Evolutionary conservation across 2,797 vertebrate genomes (phyloP), one percentile per base, ranked within the genome.

Genomic region (Ibycter americanus): DNA sequence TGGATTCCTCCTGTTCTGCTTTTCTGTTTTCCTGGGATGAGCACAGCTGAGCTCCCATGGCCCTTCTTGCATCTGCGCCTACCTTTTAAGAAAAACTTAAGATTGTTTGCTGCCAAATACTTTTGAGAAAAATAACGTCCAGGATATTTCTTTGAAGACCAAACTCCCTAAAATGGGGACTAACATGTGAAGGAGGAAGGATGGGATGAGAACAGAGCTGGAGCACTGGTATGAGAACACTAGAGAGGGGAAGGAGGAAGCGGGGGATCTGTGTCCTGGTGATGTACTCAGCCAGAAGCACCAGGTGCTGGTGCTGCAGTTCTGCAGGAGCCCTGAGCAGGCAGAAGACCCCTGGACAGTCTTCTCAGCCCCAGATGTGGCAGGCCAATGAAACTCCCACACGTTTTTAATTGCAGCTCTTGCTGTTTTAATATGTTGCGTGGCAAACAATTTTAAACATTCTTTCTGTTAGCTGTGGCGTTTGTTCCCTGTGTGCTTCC

Each of bases 191-290:
- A 68, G 61, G 49, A 76, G 11, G 8, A 59, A 61, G 62, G 66
- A 6, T 1, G 8, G 70, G 65, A n/a, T 68, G 49, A 19, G 67
- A 71, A 13, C 14, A 29, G 42, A 54, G 31, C 59, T 56, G 63
- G 42, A 52, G 27, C 3, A 6, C 36, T 18, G 58, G 12, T 18
- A 14, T 0, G 1, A 22, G 20, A 3, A n/a, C 46, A n/a, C 18
- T 22, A 32, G 47, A 38, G 42, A 58, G n/a, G 65, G 63, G 59
- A 56, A n/a, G 36, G 85, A 54, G 52, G 15, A 6, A 26, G 3
- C 1, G 3, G 18, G 25, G 26, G 29, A 2, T 27, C n/a, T 47
- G 47, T 29, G 19, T 59, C 36, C 51, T 0, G 2, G 2, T 21
- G 68, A 4, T 10, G 23, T 38, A 3, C 54, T 85, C 5, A 0